Evolutionary conservation across 2,113 vertebrate genomes (phyloP), one percentile per base, ranked within the genome.

Genomic region (Platichthys stellatus): DNA sequence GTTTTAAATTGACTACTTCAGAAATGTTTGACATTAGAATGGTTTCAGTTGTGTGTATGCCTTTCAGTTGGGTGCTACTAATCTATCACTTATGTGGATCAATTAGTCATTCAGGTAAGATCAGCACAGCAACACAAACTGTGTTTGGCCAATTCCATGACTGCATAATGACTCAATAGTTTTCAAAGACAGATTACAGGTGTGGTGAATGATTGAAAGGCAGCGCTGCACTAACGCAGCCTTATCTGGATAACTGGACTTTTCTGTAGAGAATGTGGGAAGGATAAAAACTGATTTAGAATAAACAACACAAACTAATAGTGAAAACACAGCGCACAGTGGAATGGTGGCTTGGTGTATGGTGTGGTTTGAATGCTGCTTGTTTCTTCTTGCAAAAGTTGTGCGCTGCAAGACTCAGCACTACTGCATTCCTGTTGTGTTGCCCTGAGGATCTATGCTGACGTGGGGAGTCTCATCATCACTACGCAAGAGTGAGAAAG

Each of bases 361-460:
- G 15, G 20, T 18, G 74, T 5, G 31, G 20, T 13, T 43, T 61
- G 26, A 63, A 57, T 18, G 11, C 9, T 76, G 47, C 75, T 49
- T 72, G 66, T 58, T 54, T 5, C 2, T 20, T 58, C 78, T 71
- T 63, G 47, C 54, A 43, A 68, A 80, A 63, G 49, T 0, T 57
- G 9, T 45, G 58, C 23, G 74, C 28, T 72, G 40, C 88, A 90
- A 88, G 73, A 88, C 77, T 0, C 63, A 85, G 75, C 53, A 18
- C 43, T 76, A 0, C 69, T 60, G 62, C 84, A 93, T 92, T 92
- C 88, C 76, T 87, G n/a, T 0, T 31, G 18, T 38, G 26, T 67
- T 24, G 1, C 76, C 86, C 86, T 8, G 20, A 54, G 78, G 92
- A 65, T 75, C 35, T 24, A 78, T 24, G 4, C 69, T 31, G 58